These are phyloP conservation scores for Drosophila repleta DNA, from an alignment of 1,140 invertebrate species.

Conservation along the genomic window DNA sequence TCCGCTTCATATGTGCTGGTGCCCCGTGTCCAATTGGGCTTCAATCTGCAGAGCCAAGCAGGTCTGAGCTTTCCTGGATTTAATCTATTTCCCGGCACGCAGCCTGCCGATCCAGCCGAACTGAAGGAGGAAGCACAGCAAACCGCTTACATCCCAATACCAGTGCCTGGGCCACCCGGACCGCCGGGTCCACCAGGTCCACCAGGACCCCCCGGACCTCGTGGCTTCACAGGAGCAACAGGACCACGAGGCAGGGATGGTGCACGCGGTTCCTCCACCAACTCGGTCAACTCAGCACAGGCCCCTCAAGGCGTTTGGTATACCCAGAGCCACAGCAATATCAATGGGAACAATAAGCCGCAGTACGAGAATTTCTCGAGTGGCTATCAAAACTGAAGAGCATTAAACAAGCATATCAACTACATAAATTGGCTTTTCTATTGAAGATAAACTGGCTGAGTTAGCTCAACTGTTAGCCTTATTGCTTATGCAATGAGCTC, in stretches of 20 bases:
- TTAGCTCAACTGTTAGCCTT: too few species aligned
- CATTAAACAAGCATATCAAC: slow-evolving; percentile 1
- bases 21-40: slow-evolving; percentile 59
- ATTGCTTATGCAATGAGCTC: too few species aligned
- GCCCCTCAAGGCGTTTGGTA: slow-evolving; percentile 59
- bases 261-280: slow-evolving; percentile 30
- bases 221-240: not conserved
- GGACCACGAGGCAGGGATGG: slow-evolving; percentile 52
- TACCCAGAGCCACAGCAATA: slow-evolving; percentile 32
- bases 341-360: slow-evolving; percentile 39
- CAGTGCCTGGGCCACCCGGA: slow-evolving; percentile 62
- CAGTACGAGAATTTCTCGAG: slow-evolving; percentile 54
- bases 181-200: slow-evolving; percentile 56
- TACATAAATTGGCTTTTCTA: not conserved
- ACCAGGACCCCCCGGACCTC: slow-evolving; percentile 45
- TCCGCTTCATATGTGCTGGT: slow-evolving; percentile 48
- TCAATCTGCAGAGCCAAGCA: slow-evolving; percentile 63
- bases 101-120: not conserved
- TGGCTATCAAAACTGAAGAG: slow-evolving; percentile 58
- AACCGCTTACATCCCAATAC: slow-evolving; percentile 50
- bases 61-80: slow-evolving; percentile 41
- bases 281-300: slow-evolving; percentile 8
- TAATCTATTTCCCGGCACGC: slow-evolving; percentile 24
- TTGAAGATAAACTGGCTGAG: not conserved
- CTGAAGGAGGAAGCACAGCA: slow-evolving; percentile 56